Conservation (phyloP, 2,888 invertebrate genomes). For the Sceliomorpha sp. region DNA sequence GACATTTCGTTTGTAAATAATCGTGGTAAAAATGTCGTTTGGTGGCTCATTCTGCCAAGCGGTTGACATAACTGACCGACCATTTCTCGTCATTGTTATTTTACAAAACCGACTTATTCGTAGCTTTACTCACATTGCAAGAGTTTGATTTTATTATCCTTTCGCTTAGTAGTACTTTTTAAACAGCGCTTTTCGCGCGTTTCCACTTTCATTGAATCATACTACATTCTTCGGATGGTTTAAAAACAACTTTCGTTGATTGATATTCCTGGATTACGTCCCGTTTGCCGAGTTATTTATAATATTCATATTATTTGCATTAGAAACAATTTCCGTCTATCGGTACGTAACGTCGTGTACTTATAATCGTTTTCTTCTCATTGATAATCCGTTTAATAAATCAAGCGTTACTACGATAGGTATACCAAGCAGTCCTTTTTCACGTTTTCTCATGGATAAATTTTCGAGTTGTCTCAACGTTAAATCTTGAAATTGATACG, state of each 20-base stretch:
- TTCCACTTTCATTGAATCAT: no score
- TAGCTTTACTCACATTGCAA: no score
- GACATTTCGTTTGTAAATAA: not conserved
- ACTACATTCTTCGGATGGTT: not conserved
- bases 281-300: slow-evolving; percentile 12
- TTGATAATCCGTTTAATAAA: slow-evolving; percentile 41
- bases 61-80: no score
- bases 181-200: no score
- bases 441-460: slow-evolving; percentile 37
- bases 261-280: slow-evolving; percentile 6
- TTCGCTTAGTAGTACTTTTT: not conserved
- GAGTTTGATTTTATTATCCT: no score
- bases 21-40: no score
- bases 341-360: slow-evolving; percentile 29
- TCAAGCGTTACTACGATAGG: slow-evolving; percentile 23
- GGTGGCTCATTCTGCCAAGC: no score
- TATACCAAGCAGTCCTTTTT: slow-evolving; percentile 38
- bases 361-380: slow-evolving; percentile 38
- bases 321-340: slow-evolving; percentile 35
- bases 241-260: slow-evolving; percentile 9
- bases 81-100: no score
- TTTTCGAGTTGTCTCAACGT: slow-evolving; percentile 32
- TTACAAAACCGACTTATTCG: no score
- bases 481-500: slow-evolving; percentile 45
- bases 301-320: slow-evolving; percentile 26